These are phyloP conservation scores for Hemitrygon akajei DNA, from an alignment of 2,797 vertebrate species.

Conservation along the genomic window DNA sequence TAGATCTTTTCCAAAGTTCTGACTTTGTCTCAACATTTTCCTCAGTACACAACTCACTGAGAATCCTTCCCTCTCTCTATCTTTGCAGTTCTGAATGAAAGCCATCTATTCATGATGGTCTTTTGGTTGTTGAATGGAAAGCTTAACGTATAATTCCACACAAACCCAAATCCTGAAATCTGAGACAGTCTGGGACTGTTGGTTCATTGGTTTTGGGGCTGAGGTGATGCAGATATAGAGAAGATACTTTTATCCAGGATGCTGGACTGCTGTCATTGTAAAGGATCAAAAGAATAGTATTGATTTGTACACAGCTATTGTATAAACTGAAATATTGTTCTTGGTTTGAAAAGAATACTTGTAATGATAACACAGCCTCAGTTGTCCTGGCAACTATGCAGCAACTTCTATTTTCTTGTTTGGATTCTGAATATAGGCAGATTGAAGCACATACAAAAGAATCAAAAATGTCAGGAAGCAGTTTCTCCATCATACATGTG, in stretches of 20 bases:
- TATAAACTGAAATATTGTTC: constrained; percentile 55
- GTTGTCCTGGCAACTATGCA: constrained; percentile 66
- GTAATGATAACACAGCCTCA: constrained; percentile 69
- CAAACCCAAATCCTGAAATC: constrained; percentile 50
- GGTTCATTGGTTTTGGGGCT: constrained; percentile 37
- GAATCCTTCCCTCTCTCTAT: constrained; percentile 47
- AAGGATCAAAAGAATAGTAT: constrained; percentile 44
- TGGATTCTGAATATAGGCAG: constrained; percentile 76
- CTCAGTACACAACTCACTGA: constrained; percentile 44
- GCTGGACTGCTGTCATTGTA: constrained; percentile 44
- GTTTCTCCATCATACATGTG: constrained; percentile 63
- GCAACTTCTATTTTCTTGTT: constrained; percentile 82
- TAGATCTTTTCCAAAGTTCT: constrained; percentile 48
- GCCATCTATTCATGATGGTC: constrained; percentile 48
- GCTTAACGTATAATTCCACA: constrained; percentile 46
- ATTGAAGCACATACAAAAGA: constrained; percentile 79
- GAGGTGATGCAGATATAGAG: too few species aligned
- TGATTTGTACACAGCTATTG: constrained; percentile 18
- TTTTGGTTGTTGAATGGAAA: constrained; percentile 47
- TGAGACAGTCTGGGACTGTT: constrained; percentile 42
- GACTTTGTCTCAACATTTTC: constrained; percentile 48
- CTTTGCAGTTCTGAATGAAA: constrained; percentile 49
- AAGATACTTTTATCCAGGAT: background rate
- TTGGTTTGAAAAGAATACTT: constrained; percentile 79
- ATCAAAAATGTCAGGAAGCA: constrained; percentile 81